phyloP scores from a whole-genome alignment of 2,113 vertebrate genomes.

The Semicossyphus pulcher region DNA sequence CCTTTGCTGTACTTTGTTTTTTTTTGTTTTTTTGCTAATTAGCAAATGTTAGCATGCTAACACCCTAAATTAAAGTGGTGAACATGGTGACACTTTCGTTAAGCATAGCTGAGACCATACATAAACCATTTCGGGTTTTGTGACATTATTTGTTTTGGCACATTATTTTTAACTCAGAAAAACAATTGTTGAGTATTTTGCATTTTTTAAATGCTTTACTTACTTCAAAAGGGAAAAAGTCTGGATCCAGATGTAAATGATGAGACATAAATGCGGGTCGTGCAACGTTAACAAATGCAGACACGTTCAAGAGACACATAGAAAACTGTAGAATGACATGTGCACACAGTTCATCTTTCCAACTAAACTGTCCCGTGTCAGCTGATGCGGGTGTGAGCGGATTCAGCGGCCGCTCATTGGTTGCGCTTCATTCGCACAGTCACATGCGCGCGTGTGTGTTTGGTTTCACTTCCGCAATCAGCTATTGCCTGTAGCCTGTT shows the following conservation, averaged over 20 bases:
- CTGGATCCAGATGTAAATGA: not conserved
- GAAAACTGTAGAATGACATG: no score
- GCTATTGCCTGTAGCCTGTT: slow-evolving; percentile 43
- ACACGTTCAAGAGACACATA: no score
- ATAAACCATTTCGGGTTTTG: no score
- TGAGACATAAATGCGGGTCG: no score
- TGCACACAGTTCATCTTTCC: not conserved
- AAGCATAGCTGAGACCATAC: no score
- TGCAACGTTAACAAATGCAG: not conserved
- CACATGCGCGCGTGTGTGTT: slow-evolving; percentile 67
- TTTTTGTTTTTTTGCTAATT: no score
- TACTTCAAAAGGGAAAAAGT: not conserved
- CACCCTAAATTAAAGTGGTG: no score
- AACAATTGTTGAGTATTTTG: not conserved
- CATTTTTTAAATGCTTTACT: not conserved
- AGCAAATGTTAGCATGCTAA: no score
- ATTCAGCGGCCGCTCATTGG: slow-evolving; percentile 53
- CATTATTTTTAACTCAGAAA: no score
- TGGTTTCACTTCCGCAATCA: slow-evolving; percentile 84
- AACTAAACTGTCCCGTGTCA: slow-evolving; percentile 33
- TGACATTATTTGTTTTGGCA: no score
- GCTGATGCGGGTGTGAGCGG: slow-evolving; percentile 34
- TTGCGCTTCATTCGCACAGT: slow-evolving; percentile 1
- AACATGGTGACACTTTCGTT: no score
- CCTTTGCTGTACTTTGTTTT: no score